Evolutionary conservation across 1,140 invertebrate genomes (phyloP).

Genomic region (Apis cerana): DNA sequence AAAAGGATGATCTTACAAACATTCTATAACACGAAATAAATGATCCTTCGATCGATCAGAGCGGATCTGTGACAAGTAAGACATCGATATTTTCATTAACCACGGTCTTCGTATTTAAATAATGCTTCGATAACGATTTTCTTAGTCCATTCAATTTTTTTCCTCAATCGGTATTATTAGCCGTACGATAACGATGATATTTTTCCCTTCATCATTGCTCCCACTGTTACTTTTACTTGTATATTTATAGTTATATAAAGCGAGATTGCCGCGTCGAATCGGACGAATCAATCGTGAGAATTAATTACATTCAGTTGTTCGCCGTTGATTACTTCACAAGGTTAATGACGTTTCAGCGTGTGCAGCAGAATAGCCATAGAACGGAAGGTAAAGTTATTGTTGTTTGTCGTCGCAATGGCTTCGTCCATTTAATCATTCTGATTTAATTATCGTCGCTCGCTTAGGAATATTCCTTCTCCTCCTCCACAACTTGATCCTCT

Average conservation of each 20-base stretch:
- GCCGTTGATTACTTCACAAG: conserved; percentile 19
- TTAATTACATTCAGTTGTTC: conserved; percentile 38
- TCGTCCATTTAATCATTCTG: conserved; percentile 31
- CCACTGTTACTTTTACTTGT: too few relatives aligned
- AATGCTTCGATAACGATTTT: too few relatives aligned
- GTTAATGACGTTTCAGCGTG: conserved; percentile 5
- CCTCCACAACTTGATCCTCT: too few relatives aligned
- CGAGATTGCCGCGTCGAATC: neutral
- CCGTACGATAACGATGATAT: neutral
- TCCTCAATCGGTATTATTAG: neutral
- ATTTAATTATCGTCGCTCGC: conserved; percentile 41
- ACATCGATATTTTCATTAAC: too few relatives aligned
- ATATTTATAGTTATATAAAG: neutral
- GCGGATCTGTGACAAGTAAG: too few relatives aligned
- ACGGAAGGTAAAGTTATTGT: conserved; percentile 5
- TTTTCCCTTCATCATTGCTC: neutral
- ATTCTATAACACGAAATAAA: too few relatives aligned
- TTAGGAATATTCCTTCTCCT: conserved; percentile 13
- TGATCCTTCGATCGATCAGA: too few relatives aligned
- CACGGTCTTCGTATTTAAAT: too few relatives aligned
- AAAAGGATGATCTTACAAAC: too few relatives aligned
- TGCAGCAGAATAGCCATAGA: neutral
- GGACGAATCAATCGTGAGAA: conserved; percentile 18
- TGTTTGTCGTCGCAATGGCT: conserved; percentile 28
- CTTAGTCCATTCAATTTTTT: neutral